phyloP scores from a whole-genome alignment of 2,797 vertebrate species.

The Phoeniculus purpureus region DNA sequence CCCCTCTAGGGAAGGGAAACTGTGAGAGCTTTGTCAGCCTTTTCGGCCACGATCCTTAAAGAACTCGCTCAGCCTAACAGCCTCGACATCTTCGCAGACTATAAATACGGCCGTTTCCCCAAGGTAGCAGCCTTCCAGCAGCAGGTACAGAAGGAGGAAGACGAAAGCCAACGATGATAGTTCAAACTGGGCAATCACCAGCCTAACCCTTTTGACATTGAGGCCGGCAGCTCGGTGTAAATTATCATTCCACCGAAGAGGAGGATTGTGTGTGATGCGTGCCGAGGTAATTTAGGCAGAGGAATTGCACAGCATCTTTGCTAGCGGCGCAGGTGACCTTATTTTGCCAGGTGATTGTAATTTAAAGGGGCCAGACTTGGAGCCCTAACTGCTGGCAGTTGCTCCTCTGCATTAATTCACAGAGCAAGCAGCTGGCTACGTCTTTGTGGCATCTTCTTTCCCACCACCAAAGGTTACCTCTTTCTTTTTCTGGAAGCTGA shows the following conservation, averaged over 20 bases:
- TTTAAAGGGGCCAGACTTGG: background rate
- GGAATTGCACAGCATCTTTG: constrained; percentile 71
- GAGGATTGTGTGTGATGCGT: constrained; percentile 79
- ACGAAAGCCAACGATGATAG: constrained; percentile 24
- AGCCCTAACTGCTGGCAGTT: background rate
- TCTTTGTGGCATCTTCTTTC: background rate
- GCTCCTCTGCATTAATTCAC: background rate
- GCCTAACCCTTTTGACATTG: constrained; percentile 10
- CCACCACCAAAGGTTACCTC: background rate
- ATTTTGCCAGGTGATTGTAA: constrained; percentile 27
- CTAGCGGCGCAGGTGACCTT: constrained; percentile 54
- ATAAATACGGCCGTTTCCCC: constrained; percentile 66
- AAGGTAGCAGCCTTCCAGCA: background rate
- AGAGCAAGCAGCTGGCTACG: background rate
- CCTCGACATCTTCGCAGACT: constrained; percentile 49
- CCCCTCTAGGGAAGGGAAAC: background rate
- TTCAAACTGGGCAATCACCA: background rate
- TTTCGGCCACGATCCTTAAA: constrained; percentile 56
- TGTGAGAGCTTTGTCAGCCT: constrained; percentile 14
- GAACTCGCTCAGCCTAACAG: constrained; percentile 40
- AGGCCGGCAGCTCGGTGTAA: constrained; percentile 15
- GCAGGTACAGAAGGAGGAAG: background rate
- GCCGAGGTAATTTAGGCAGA: constrained; percentile 79
- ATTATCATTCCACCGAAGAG: constrained; percentile 76
- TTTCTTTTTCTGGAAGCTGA: background rate